phyloP scores from a whole-genome alignment of 2,113 vertebrate genomes.

The Leptocoma aspasia region DNA sequence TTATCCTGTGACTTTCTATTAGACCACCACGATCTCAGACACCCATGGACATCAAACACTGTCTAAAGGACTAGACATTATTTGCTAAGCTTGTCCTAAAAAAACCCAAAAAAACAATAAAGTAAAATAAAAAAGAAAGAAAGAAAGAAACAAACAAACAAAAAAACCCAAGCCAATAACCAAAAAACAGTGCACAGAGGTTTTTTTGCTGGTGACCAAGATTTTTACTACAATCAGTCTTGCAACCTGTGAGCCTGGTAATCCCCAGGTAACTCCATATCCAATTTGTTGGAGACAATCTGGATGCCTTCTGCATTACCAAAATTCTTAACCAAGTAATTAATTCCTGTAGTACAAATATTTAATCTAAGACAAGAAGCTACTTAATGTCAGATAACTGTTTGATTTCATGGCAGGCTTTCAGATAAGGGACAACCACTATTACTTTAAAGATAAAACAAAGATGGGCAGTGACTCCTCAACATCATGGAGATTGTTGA shows the following conservation, averaged over 20 bases:
- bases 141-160: not conserved
- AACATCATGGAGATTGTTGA: not conserved
- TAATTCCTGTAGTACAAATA: not conserved
- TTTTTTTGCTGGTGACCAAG: not conserved
- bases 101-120: not conserved
- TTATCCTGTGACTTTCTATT: constrained; percentile 3
- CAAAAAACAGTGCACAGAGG: not conserved
- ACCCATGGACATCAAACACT: not conserved
- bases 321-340: not conserved
- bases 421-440: not conserved
- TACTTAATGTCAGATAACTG: not conserved
- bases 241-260: not conserved
- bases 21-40: not conserved
- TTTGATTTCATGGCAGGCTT: not conserved
- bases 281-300: not conserved
- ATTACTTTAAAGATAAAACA: not conserved
- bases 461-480: not conserved
- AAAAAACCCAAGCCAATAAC: too few species aligned
- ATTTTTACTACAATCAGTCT: not conserved
- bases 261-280: not conserved
- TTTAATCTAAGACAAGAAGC: not conserved
- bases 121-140: not conserved
- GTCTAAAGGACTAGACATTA: not conserved
- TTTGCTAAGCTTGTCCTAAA: not conserved
- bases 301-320: not conserved